Percentiles rank a stretch among this genome's conserved stretches.
These are phyloP conservation scores for Candoia aspera DNA, from an alignment of 2,113 vertebrate genomes.

Conservation along the genomic window DNA sequence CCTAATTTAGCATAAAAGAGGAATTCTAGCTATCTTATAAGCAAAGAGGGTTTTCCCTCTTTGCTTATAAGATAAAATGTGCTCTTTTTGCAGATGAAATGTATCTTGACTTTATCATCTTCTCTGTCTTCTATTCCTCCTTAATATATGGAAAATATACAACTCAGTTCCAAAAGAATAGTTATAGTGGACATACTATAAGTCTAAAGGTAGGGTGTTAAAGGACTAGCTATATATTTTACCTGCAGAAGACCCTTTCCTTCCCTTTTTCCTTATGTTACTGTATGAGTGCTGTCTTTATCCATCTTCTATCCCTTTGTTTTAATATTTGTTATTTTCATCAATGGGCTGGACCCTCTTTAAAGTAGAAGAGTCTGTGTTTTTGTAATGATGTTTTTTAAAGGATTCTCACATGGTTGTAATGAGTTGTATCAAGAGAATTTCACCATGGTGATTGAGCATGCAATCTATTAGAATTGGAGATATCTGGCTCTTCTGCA, in stretches of 20 bases:
- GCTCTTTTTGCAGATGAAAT: conserved; percentile 3
- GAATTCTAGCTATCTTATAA: not conserved
- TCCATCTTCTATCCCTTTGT: not conserved
- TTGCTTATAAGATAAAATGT: no score
- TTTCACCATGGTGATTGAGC: not conserved
- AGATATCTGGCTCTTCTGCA: not conserved
- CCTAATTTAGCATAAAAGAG: not conserved
- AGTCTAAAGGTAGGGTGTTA: accelerated
- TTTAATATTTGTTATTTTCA: not conserved
- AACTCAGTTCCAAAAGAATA: not conserved
- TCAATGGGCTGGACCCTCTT: not conserved
- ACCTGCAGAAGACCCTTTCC: not conserved
- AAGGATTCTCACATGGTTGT: not conserved
- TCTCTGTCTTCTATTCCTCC: not conserved
- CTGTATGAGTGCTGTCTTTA: not conserved
- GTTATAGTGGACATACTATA: not conserved
- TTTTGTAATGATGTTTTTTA: not conserved
- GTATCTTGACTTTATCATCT: not conserved
- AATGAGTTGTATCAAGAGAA: not conserved
- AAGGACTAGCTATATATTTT: not conserved
- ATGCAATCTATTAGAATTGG: not conserved
- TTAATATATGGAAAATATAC: not conserved
- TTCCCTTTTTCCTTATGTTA: not conserved
- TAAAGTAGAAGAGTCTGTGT: not conserved
- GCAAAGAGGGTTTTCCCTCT: not conserved